These are phyloP conservation scores for Drosophila kohkoa DNA, from an alignment of 1,140 invertebrate genomes.

Conservation along the genomic window DNA sequence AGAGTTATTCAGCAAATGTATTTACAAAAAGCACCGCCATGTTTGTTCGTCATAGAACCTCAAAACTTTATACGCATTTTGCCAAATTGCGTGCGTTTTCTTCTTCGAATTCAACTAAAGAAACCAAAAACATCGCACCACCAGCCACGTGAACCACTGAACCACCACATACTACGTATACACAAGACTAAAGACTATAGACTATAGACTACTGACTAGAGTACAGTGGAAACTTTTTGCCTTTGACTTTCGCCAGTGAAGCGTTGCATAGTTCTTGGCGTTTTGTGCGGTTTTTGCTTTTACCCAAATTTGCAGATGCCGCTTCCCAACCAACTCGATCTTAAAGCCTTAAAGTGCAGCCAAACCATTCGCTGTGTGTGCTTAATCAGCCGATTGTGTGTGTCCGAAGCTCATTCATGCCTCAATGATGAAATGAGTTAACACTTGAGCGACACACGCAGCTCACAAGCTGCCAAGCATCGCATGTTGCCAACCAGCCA, in stretches of 20 bases:
- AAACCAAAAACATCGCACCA: slow-evolving; percentile 2
- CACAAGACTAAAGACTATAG: too few relatives aligned
- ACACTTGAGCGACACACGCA: slow-evolving; percentile 71
- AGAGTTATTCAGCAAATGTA: slow-evolving; percentile 79
- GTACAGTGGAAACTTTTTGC: slow-evolving; percentile 58
- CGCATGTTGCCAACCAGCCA: background rate
- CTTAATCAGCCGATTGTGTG: slow-evolving; percentile 61
- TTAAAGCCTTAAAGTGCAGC: slow-evolving; percentile 52
- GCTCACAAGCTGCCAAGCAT: slow-evolving; percentile 10
- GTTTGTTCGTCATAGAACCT: slow-evolving; percentile 68
- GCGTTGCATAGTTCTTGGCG: slow-evolving; percentile 67
- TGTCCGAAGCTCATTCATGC: slow-evolving; percentile 75
- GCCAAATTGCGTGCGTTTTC: slow-evolving; percentile 72
- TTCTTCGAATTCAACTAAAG: slow-evolving; percentile 25
- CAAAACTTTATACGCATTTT: slow-evolving; percentile 80
- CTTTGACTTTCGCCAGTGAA: slow-evolving; percentile 66
- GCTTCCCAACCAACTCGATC: background rate
- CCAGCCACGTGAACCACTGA: slow-evolving; percentile 9
- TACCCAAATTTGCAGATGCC: slow-evolving; percentile 57
- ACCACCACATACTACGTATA: slow-evolving; percentile 1
- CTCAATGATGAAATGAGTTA: slow-evolving; percentile 79
- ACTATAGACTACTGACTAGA: background rate
- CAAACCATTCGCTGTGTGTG: slow-evolving; percentile 33
- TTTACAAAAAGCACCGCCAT: slow-evolving; percentile 76
- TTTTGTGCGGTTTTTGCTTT: slow-evolving; percentile 77